A percentile compares a stretch with the other conserved stretches of the same genome.
phyloP scores from a whole-genome alignment of 1,140 invertebrate species.

The Drosophila subobscura region DNA sequence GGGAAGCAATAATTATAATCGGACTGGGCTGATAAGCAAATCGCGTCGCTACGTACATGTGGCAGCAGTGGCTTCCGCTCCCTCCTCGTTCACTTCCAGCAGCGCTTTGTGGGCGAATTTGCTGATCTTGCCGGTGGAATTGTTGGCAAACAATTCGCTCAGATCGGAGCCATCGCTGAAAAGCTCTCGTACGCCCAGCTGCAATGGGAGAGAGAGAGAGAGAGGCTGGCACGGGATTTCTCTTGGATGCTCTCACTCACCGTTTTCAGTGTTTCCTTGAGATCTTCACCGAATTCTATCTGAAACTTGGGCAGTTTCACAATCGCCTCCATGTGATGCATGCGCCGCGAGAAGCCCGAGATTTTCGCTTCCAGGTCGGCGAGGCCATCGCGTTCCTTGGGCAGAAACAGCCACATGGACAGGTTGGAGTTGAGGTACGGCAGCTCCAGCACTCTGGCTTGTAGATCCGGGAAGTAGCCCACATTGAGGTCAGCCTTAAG shows the following conservation, averaged over 20 bases:
- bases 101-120: conserved; percentile 85
- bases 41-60: conserved; percentile 69
- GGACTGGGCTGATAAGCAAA: background rate
- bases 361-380: conserved; percentile 83
- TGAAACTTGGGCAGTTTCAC: conserved; percentile 87
- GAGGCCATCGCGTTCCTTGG: conserved; percentile 84
- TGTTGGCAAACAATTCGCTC: conserved; percentile 84
- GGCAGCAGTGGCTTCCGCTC: conserved; percentile 85
- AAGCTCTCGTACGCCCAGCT: conserved; percentile 86
- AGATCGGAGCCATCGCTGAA: conserved; percentile 86
- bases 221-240: no score
- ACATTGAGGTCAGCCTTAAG: conserved; percentile 68
- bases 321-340: conserved; percentile 77
- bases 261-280: conserved; percentile 84
- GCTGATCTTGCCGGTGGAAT: conserved; percentile 84
- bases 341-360: conserved; percentile 58
- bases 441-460: conserved; percentile 62
- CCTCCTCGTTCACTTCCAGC: conserved; percentile 86
- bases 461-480: conserved; percentile 52
- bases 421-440: conserved; percentile 83
- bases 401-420: conserved; percentile 86
- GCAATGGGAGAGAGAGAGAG: conserved; percentile 2
- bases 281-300: conserved; percentile 85
- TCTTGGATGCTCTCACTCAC: conserved; percentile 65
- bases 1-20: background rate